Percentiles rank a stretch among this genome's conserved stretches.
These are phyloP conservation scores for Troides oblongomaculatus DNA, from an alignment of 2,888 invertebrate species.

Conservation along the genomic window DNA sequence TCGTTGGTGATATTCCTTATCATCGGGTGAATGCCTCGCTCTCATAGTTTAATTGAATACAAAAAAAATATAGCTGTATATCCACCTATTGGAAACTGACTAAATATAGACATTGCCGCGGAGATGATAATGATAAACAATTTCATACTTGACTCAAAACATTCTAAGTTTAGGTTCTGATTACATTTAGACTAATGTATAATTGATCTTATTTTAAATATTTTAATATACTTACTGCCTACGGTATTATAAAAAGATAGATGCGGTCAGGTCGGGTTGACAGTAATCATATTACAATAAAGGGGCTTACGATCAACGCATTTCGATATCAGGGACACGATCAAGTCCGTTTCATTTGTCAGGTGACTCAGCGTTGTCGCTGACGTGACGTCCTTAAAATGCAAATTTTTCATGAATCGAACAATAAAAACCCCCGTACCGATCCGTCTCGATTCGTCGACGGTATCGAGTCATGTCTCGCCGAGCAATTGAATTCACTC, in stretches of 20 bases:
- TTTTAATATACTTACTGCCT: neutral
- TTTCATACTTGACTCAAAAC: neutral
- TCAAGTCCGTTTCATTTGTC: slow-evolving; percentile 74
- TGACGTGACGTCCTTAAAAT: slow-evolving; percentile 78
- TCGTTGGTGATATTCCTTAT: too few species aligned
- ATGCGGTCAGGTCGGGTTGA: slow-evolving; percentile 49
- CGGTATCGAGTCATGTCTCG: slow-evolving; percentile 75
- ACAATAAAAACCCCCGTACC: slow-evolving; percentile 74
- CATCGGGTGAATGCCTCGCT: too few species aligned
- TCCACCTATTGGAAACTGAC: too few species aligned
- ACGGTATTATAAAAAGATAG: neutral
- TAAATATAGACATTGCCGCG: too few species aligned
- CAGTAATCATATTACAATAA: slow-evolving; percentile 76
- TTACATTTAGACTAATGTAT: neutral
- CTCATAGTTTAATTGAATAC: too few species aligned
- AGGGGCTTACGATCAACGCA: slow-evolving; percentile 78
- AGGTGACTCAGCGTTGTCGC: slow-evolving; percentile 77
- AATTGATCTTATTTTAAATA: neutral
- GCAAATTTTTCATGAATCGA: slow-evolving; percentile 77
- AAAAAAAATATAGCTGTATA: too few species aligned
- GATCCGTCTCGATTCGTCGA: slow-evolving; percentile 69
- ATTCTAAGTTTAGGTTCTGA: neutral
- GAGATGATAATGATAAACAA: too few species aligned
- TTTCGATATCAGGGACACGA: slow-evolving; percentile 72
- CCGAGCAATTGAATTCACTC: slow-evolving; percentile 80